Evolutionary conservation across 2,888 invertebrate species (phyloP), one percentile per base, ranked within the genome.

Genomic region (Ashinkailepas kermadecensis): DNA sequence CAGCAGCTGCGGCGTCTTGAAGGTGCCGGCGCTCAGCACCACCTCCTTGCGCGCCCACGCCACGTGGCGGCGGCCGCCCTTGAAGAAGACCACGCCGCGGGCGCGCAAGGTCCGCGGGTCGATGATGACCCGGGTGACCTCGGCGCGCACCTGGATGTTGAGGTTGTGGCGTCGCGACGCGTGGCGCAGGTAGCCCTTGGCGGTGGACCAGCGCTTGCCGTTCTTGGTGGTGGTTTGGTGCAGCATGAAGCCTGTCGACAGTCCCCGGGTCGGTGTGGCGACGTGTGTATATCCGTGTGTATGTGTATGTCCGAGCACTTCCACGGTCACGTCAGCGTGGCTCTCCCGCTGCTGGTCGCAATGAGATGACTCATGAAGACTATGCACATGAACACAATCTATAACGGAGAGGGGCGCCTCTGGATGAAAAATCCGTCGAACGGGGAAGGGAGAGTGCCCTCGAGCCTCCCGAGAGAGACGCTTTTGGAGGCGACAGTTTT

Each of bases 51-150:
- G 82, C 11, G 89, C 89, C 83, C 85, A 84, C 74, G 89, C 88
- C 84, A 86, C 85, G 83, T 88, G 88, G 7, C 84, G 86, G 56
- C 85, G 84, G 8, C 81, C 67, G 62, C 58, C 23, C 56, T 82
- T 83, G 81, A 23, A 81, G 82, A 84, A 84, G 65, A 83, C 84
- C 3, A 85, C 84, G 8, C 84, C 84, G 3, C 65, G 62, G 0
- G 91, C 90, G 0, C 85, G 87, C 84, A 88, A 89, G 0, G 88
- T 89, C 21, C 85, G 82, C 0, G 80, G 67, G 83, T 91, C 88
- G 58, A 92, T 90, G 0, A 91, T 86, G 7, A 92, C 85, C 85
- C 89, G 90, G 0, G 90, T 90, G 0, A 89, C 92, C 57, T 89
- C 87, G 0, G 89, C 89, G 83, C 88, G 87, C 64, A 90, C 90